Evolutionary conservation across 2,113 vertebrate genomes (phyloP), one percentile per base, ranked within the genome.

Genomic region (Monopterus albus): DNA sequence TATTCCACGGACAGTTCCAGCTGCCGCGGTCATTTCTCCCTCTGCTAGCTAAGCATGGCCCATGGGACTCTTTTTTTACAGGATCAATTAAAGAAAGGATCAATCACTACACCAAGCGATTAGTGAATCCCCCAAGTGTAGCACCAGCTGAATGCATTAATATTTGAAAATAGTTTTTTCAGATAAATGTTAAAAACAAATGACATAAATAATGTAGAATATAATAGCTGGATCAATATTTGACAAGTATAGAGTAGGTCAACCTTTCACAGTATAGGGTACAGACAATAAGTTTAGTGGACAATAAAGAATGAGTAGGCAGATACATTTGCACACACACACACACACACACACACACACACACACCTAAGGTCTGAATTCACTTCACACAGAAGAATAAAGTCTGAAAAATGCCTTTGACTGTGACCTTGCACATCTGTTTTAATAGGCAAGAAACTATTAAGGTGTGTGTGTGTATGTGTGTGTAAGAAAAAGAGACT

Each of bases 401-500:
- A 62, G 20, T 3, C 10, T 26, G 3, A 39, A 43, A 43, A 9
- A 20, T 8, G 8, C 0, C 18, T 49, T 69, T 70, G 55, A 65
- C 39, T 42, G 39, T 71, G 47, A 71, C 58, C 74, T 79, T 76
- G 59, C 23, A 61, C 7, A 51, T 62, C 12, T 1, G 7, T 40
- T 29, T 58, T 65, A 53, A 66, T 66, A 58, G 52, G 57, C 62
- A 69, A 52, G 25, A 46, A 43, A 23, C 20, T 25, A 15, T 21
- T 31, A 20, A 42, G 5, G 45, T 33, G 31, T 21, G n/a, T 51
- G 39, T 66, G 35, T 64, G 26, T 43, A 20, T 64, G 26, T 14
- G 31, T 28, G 17, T 29, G 6, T 8, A 4, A 51, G 17, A 57
- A 40, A 58, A 28, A 59, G 14, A 18, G n/a, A n/a, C n/a, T n/a